Base-by-base conservation (phyloP, 2,113 vertebrate genomes). In the Cebidichthys violaceus region DNA sequence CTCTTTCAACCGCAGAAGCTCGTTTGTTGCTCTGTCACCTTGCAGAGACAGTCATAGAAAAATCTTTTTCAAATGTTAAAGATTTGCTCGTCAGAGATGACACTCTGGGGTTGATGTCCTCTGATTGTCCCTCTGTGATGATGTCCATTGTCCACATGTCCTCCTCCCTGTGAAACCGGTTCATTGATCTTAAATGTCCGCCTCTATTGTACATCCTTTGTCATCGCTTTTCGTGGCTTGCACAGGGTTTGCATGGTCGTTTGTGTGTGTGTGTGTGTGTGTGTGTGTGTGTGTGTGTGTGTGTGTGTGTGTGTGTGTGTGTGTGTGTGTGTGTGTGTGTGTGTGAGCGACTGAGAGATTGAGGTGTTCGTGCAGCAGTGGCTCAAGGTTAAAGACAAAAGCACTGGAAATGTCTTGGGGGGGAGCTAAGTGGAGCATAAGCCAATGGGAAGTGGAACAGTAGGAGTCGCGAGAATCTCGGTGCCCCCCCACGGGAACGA, bases 401-500 rank as follows among this genome's bases (percentile, higher is more conserved):
- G 69, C 64, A 65, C 13, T 31, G 55, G 60, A 68, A 47, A 4
- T 35, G 45, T 80, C 74, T 31, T 5, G 68, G 31, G 81, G 4
- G 17, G 81, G 69, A 50, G 33, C 62, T 81, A 93, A 92, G 77
- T 93, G 84, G 92, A 90, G 70, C 83, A 78, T 9, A 35, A 86
- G 73, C 86, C 74, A 81, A 84, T 54, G 57, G 71, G 76, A 94
- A 93, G 87, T 93, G 83, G 94, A 91, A 74, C 94, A 89, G 81
- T 88, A 70, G 73, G 86, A 73, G 87, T 75, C 22, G 29, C 14
- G 81, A 91, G 90, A 89, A 77, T 86, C 86, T 68, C 11, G 17
- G 8, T n/a, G 29, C 45, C 80, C 85, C 66, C 78, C 82, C 79
- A 29, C 1, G 70, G 88, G 89, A 73, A 69, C 15, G 2, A 60